Evolutionary conservation across 2,888 invertebrate genomes (phyloP).

Genomic region (Synergus gifuensis): DNA sequence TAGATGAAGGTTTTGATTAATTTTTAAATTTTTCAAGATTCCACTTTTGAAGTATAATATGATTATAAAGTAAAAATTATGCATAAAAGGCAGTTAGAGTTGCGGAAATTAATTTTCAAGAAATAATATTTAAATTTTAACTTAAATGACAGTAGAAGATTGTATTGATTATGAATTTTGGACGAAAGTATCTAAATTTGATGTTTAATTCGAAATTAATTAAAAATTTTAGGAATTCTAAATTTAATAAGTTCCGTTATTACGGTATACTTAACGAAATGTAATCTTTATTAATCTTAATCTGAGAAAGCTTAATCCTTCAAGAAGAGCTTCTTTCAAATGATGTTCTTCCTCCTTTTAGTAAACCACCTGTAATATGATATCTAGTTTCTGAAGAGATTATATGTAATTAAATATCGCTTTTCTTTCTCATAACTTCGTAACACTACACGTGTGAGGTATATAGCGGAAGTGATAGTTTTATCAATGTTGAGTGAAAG

Average conservation of each 20-base stretch:
- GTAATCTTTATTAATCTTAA: neutral
- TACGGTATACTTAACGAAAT: neutral
- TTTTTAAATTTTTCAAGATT: neutral
- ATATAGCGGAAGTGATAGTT: conserved; percentile 16
- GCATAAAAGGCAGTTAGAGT: neutral
- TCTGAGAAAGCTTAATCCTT: neutral
- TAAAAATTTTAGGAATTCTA: neutral
- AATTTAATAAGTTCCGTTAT: neutral
- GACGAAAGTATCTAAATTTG: too few species aligned
- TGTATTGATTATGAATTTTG: too few species aligned
- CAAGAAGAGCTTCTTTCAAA: conserved; percentile 1
- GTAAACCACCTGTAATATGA: conserved; percentile 18
- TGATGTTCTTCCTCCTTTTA: conserved; percentile 20
- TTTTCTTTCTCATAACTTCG: conserved; percentile 21
- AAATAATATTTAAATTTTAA: neutral
- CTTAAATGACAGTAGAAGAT: too few species aligned
- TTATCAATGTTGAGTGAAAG: conserved; percentile 27
- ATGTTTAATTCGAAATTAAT: neutral
- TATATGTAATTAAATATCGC: conserved; percentile 35
- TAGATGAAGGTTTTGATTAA: neutral
- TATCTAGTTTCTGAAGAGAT: conserved; percentile 33
- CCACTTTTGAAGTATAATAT: neutral
- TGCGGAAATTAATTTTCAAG: neutral
- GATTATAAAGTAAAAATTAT: neutral
- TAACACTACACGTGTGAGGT: conserved; percentile 11